These are phyloP conservation scores for Clusia tigrina DNA, from an alignment of 2,888 invertebrate genomes.

Conservation along the genomic window DNA sequence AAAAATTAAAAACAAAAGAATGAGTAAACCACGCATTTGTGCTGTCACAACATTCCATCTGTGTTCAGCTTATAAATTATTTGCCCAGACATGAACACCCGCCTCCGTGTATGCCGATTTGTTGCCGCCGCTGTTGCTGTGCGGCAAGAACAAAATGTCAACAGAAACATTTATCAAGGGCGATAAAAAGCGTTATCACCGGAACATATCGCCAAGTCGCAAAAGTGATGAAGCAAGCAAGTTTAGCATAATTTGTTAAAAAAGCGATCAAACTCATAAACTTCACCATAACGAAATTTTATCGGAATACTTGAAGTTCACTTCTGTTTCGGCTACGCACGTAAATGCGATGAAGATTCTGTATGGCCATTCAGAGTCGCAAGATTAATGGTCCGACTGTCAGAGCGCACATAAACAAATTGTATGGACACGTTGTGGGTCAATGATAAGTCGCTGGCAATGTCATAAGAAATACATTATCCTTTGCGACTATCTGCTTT, in stretches of 20 bases:
- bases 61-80: no score
- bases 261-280: constrained; percentile 11
- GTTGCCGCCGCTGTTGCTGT: not conserved
- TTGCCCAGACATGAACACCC: no score
- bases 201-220: not conserved
- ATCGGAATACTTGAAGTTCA: not conserved
- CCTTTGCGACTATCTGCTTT: no score
- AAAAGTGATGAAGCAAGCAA: not conserved
- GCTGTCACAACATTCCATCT: no score
- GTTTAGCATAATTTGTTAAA: constrained; percentile 10
- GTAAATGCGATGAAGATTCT: no score
- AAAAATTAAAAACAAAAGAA: no score
- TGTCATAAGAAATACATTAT: not conserved
- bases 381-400: not conserved
- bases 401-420: not conserved
- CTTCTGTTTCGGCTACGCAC: not conserved
- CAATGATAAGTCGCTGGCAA: not conserved
- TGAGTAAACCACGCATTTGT: no score
- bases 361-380: not conserved
- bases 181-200: constrained; percentile 3
- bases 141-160: no score
- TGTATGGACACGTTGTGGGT: not conserved
- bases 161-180: not conserved
- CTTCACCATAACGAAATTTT: not conserved
- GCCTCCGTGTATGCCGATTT: not conserved